Conservation (phyloP, 2,797 vertebrate genomes). For the Molothrus ater region DNA sequence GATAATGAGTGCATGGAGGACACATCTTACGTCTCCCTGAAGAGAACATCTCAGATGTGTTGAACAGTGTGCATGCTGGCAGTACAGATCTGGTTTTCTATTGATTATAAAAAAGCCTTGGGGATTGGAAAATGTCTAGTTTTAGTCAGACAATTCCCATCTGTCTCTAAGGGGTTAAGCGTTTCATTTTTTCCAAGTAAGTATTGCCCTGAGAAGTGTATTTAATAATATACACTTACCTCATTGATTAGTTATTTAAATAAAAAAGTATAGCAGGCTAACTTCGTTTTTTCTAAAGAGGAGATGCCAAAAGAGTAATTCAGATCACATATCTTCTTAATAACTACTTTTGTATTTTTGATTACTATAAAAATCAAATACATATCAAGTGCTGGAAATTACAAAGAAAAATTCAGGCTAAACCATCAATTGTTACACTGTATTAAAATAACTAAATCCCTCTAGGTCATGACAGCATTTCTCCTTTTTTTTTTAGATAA, state of each 20-base stretch:
- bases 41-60: not conserved
- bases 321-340: not conserved
- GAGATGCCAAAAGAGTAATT: not conserved
- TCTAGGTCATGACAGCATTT: not conserved
- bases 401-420: not conserved
- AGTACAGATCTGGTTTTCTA: not conserved
- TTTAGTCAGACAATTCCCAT: not conserved
- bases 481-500: not conserved
- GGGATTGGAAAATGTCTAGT: not conserved
- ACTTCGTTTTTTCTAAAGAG: not conserved
- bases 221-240: not conserved
- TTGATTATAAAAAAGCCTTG: not conserved
- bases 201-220: not conserved
- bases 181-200: not conserved
- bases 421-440: not conserved
- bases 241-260: not conserved
- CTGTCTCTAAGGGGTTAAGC: not conserved
- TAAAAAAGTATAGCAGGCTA: not conserved
- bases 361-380: not conserved
- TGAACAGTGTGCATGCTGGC: not conserved
- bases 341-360: not conserved
- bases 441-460: not conserved
- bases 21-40: not conserved
- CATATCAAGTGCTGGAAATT: not conserved
- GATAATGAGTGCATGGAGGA: not conserved